A percentile compares a stretch with the other conserved stretches of the same genome.
Evolutionary conservation across 92 coral and sea anemone genomes (phyloP).

Genomic region (Scolanthus callimorphus): DNA sequence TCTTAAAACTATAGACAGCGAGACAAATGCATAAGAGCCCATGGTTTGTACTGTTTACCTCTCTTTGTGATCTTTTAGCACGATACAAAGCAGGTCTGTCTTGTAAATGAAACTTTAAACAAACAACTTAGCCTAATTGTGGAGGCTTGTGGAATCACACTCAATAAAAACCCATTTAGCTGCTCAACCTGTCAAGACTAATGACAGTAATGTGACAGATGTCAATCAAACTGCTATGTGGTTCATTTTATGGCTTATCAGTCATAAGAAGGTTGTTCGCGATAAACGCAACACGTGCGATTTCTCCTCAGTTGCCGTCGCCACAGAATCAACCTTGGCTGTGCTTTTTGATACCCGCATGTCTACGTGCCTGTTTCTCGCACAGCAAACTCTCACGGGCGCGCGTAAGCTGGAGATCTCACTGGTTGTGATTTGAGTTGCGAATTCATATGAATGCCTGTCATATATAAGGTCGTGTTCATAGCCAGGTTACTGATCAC

Average conservation of each 20-base stretch:
- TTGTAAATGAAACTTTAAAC: constrained; percentile 42
- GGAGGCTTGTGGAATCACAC: constrained; percentile 46
- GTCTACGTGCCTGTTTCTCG: too few relatives aligned
- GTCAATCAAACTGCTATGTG: constrained; percentile 38
- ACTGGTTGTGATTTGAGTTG: too few relatives aligned
- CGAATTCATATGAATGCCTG: too few relatives aligned
- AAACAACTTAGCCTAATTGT: constrained; percentile 48
- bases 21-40: constrained; percentile 29
- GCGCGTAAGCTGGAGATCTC: too few relatives aligned
- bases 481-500: constrained; percentile 7
- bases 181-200: constrained; percentile 35
- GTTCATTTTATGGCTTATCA: constrained; percentile 31
- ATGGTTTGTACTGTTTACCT: constrained; percentile 8
- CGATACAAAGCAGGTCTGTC: constrained; percentile 34
- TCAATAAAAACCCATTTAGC: constrained; percentile 51
- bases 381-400: too few relatives aligned
- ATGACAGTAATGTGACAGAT: constrained; percentile 34
- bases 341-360: too few relatives aligned
- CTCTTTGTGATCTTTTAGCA: background rate
- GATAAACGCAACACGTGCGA: constrained; percentile 1
- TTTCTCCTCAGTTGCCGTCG: background rate
- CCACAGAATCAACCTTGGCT: too few relatives aligned
- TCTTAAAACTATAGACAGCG: constrained; percentile 34
- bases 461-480: too few relatives aligned
- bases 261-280: background rate